phyloP scores from a whole-genome alignment of 1,140 invertebrate species.

The Campoletis sonorensis region DNA sequence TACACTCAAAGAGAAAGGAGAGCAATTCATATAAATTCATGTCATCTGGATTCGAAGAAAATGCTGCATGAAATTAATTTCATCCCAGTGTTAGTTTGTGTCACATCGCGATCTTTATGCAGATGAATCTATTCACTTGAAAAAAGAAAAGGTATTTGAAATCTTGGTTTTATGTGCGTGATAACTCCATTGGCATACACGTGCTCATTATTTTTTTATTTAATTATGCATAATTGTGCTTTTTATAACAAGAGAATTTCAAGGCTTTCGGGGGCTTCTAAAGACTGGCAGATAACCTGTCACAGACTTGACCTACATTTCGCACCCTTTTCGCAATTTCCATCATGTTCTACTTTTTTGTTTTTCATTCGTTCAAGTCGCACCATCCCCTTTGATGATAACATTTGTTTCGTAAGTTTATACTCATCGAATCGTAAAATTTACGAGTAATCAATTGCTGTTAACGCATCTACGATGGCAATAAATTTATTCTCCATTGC shows the following conservation, averaged over 20 bases:
- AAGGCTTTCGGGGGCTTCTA: neutral
- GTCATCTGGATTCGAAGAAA: neutral
- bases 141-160: too few relatives aligned
- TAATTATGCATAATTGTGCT: conserved; percentile 4
- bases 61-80: neutral
- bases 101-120: neutral
- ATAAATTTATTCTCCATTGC: too few relatives aligned
- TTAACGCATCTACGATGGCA: too few relatives aligned
- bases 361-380: too few relatives aligned
- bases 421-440: neutral
- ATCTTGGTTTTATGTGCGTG: neutral
- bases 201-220: neutral
- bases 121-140: too few relatives aligned
- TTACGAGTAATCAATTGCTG: too few relatives aligned
- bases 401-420: neutral
- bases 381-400: neutral
- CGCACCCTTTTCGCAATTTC: conserved; percentile 12
- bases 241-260: conserved; percentile 18
- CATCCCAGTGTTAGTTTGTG: neutral
- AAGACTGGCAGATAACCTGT: neutral
- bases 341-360: neutral
- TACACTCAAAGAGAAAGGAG: neutral
- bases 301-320: conserved; percentile 27
- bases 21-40: neutral
- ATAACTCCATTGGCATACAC: conserved; percentile 3